Evolutionary conservation across 2,797 vertebrate genomes (phyloP).

Genomic region (Anguilla marmorata): DNA sequence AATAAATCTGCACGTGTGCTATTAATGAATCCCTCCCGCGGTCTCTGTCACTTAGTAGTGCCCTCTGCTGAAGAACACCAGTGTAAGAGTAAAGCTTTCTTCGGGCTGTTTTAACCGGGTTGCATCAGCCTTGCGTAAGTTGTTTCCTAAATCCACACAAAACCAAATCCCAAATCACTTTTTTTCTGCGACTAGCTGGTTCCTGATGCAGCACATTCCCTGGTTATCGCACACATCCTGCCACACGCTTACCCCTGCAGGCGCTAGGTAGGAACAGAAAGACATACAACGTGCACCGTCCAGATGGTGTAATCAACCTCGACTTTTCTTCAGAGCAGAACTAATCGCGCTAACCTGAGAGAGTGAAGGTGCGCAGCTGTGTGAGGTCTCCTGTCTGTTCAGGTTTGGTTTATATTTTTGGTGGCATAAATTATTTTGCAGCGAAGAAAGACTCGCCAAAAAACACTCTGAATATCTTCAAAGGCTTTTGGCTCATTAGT

Average conservation of each 20-base stretch:
- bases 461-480: constrained; percentile 31
- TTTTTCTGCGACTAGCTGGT: background rate
- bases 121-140: constrained; percentile 1
- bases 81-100: background rate
- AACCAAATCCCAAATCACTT: background rate
- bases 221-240: background rate
- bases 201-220: background rate
- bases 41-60: background rate
- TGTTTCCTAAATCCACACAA: background rate
- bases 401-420: background rate
- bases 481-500: constrained; percentile 25
- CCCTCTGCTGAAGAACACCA: background rate
- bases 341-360: background rate
- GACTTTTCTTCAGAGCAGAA: background rate
- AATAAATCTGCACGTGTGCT: background rate
- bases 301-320: too few species aligned
- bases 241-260: background rate
- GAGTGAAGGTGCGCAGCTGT: background rate
- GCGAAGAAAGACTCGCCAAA: background rate
- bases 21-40: background rate
- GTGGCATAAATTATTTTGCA: background rate
- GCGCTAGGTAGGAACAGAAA: background rate
- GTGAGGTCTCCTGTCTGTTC: background rate
- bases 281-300: background rate
- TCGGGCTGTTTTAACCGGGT: background rate